Evolutionary conservation across 1,140 invertebrate genomes (phyloP), one percentile per base, ranked within the genome.

Genomic region (Meteorus sp.): DNA sequence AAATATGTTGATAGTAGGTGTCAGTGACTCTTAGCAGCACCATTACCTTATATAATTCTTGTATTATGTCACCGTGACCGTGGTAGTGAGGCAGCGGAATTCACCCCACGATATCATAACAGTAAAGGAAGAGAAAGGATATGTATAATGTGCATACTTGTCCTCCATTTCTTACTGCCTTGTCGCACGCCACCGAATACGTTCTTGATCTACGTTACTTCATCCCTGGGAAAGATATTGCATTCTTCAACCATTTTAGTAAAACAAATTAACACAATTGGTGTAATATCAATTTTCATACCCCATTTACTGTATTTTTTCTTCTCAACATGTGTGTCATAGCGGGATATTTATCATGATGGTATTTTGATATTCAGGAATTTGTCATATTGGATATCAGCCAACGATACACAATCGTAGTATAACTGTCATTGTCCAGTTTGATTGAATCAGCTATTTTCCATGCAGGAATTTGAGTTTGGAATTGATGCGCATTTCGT

Each of bases 401-500:
- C 50, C 50, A 52, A 52, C 31, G 35, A n/a, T 22, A 17, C 7
- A 35, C 50, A 22, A 52, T 52, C 15, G 13, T n/a, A n/a, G n/a
- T 35, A 19, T 52, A 52, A 52, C 50, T 52, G 50, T 52, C 50
- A 8, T 2, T 23, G 9, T 45, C 19, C 7, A 27, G 22, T 33
- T 19, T 31, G 31, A 52, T 52, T 22, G n/a, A 6, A 48, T 48
- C 45, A 13, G 45, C n/a, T 48, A 37, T 37, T 7, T 52, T 50
- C 25, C 13, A 52, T 52, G 31, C 50, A 52, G 50, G 50, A 52
- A 52, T 52, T 33, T 52, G 1, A 20, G 50, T 20, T 52, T 52
- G n/a, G n/a, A n/a, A n/a, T n/a, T n/a, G n/a, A n/a, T n/a, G n/a
- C n/a, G n/a, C n/a, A n/a, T n/a, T n/a, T n/a, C n/a, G n/a, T n/a